Evolutionary conservation across 2,797 vertebrate species (phyloP), one percentile per base, ranked within the genome.

Genomic region (Cynopterus sphinx): DNA sequence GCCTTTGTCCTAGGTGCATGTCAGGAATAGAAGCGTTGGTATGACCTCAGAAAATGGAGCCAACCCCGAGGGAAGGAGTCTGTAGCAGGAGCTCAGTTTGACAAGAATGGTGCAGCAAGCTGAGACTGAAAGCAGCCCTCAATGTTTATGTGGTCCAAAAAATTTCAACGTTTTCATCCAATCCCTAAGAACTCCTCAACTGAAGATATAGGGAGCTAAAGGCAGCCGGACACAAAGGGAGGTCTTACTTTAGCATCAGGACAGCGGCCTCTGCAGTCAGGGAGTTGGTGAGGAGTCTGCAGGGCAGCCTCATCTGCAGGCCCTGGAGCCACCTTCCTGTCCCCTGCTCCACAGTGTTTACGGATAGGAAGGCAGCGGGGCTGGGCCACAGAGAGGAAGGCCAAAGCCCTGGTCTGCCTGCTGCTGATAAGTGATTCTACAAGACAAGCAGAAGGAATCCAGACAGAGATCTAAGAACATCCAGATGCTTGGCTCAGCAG

Each of bases 381-480:
- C 82, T 46, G 83, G 93, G 81, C 90, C 6, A 2, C 51, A 51
- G 73, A 88, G 49, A 94, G 68, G 78, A 92, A 96, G 78, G 43
- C 82, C 67, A 63, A 93, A 79, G 73, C 70, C 71, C 90, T 39
- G 41, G 51, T 68, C 96, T 96, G 96, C 88, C 59, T 9, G 63
- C 57, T 24, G 68, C 96, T 95, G 96, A 87, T 95, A 93, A 94
- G 92, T 91, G 93, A 94, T 93, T 87, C 86, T 57, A 74, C 82
- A 84, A 96, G 96, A 91, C 92, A 89, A 84, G 95, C 94, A 85
- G 86, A 94, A 70, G 90, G 77, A 82, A 63, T 78, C 90, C 39
- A 85, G 96, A 92, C 90, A 24, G 92, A 93, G 92, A 94, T 91
- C 96, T 97, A 86, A 97, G 95, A 75, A 70, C 68, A 77, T 92